A percentile compares a stretch with the other conserved stretches of the same genome.
phyloP scores from a whole-genome alignment of 2,888 invertebrate species.

The Nezara viridula region DNA sequence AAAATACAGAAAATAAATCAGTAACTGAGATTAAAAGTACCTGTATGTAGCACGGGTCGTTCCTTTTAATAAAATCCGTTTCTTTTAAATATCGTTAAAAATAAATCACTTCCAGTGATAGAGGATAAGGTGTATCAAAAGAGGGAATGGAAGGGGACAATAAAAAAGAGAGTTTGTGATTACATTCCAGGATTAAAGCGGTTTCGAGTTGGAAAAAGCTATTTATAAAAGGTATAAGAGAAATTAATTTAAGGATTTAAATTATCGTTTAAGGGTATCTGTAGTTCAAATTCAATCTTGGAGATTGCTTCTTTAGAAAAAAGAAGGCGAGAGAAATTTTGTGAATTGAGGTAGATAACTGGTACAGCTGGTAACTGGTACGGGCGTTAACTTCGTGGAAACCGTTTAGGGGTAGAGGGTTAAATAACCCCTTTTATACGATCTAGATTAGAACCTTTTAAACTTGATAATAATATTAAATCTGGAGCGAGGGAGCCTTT shows the following conservation, averaged over 20 bases:
- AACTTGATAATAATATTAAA: slow-evolving; percentile 8
- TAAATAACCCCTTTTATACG: not conserved
- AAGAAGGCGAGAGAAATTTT: not conserved
- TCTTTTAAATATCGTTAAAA: no score
- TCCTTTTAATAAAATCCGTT: no score
- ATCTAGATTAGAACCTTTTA: slow-evolving; percentile 5
- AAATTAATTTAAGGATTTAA: not conserved
- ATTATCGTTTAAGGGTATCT: not conserved
- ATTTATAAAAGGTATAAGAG: not conserved
- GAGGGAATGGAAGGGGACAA: no score
- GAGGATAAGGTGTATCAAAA: not conserved
- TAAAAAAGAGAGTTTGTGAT: no score
- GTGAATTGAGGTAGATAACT: not conserved
- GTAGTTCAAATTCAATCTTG: not conserved
- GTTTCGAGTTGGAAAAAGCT: not conserved
- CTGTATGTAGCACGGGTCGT: no score
- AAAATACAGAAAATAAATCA: no score
- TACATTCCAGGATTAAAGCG: not conserved
- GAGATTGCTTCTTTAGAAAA: not conserved
- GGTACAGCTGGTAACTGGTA: not conserved
- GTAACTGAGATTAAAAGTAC: no score
- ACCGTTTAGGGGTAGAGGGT: not conserved
- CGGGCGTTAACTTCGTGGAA: not conserved
- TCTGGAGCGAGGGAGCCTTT: not conserved
- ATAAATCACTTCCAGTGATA: not conserved